A percentile compares a stretch with the other conserved stretches of the same genome.
phyloP scores from a whole-genome alignment of 2,113 vertebrate species.

The Fulica atra region DNA sequence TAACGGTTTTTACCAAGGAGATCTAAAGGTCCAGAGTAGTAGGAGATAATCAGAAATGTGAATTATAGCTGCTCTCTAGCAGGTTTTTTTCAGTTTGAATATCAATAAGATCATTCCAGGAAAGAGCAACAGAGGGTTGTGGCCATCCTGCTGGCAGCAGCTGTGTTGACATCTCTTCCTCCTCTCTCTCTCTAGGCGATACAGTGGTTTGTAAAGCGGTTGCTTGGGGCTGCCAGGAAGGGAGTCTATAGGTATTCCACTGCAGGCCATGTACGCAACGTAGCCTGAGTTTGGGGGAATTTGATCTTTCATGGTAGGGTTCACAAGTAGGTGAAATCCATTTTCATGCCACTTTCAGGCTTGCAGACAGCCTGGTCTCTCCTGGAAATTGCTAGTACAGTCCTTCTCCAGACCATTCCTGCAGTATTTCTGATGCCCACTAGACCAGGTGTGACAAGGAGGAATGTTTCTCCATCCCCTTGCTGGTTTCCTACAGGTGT shows the following conservation, averaged over 20 bases:
- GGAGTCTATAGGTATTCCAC: rapidly evolving
- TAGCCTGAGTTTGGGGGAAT: rapidly evolving
- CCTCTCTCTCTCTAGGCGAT: background rate
- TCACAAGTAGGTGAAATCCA: background rate
- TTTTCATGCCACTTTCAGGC: background rate
- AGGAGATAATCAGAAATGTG: background rate
- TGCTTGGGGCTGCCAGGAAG: background rate
- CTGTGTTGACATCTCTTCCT: background rate
- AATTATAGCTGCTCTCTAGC: background rate
- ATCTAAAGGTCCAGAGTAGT: background rate
- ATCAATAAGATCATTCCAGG: background rate
- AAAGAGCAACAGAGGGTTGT: rapidly evolving
- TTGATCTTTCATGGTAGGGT: background rate
- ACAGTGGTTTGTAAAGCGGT: background rate
- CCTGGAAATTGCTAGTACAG: background rate
- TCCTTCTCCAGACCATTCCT: background rate
- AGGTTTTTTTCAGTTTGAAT: background rate
- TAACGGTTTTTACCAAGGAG: background rate
- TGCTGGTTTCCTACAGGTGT: background rate
- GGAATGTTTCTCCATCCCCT: background rate
- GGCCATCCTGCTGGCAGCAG: background rate
- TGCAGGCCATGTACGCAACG: rapidly evolving
- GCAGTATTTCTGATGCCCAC: background rate
- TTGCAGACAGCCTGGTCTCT: background rate
- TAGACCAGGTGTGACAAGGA: background rate